Evolutionary conservation across 2,888 invertebrate genomes (phyloP).

Genomic region (Caenorhabditis macrosperma): DNA sequence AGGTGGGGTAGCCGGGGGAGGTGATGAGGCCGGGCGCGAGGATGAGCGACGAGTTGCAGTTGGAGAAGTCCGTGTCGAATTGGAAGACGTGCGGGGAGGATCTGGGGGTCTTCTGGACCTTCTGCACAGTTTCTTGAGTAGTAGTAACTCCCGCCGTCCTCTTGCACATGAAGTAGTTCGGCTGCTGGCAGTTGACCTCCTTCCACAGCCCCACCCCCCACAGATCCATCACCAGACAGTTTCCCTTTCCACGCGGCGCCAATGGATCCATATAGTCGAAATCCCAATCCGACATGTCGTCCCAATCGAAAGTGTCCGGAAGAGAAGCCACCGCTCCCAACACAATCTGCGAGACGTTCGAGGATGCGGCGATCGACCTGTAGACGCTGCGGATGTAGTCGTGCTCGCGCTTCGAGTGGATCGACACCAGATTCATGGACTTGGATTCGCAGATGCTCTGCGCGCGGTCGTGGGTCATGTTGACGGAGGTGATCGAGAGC

Average conservation of each 20-base stretch:
- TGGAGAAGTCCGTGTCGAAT: background rate
- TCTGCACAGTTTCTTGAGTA: background rate
- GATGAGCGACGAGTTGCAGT: slow-evolving; percentile 13
- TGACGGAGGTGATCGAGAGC: background rate
- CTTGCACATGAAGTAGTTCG: slow-evolving; percentile 13
- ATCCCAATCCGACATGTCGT: slow-evolving; percentile 1
- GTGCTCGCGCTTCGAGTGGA: slow-evolving; percentile 11
- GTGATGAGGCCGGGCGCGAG: slow-evolving; percentile 12
- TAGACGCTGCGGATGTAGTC: slow-evolving; percentile 7
- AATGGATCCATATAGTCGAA: slow-evolving; percentile 14
- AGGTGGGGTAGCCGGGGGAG: background rate
- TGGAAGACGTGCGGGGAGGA: too few relatives aligned
- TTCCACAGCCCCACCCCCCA: slow-evolving; percentile 2
- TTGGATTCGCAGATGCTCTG: background rate
- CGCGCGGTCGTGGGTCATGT: background rate
- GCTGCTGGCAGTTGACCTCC: background rate
- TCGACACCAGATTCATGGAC: background rate
- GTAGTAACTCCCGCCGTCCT: background rate
- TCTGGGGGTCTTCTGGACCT: background rate
- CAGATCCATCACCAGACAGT: slow-evolving; percentile 17
- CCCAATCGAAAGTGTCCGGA: background rate
- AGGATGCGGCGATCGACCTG: background rate
- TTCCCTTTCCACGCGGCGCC: background rate
- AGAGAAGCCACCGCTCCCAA: background rate
- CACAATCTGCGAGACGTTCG: background rate